A percentile compares a stretch with the other conserved stretches of the same genome.
Evolutionary conservation across 2,888 invertebrate species (phyloP).

Genomic region (Drosophila mettleri): DNA sequence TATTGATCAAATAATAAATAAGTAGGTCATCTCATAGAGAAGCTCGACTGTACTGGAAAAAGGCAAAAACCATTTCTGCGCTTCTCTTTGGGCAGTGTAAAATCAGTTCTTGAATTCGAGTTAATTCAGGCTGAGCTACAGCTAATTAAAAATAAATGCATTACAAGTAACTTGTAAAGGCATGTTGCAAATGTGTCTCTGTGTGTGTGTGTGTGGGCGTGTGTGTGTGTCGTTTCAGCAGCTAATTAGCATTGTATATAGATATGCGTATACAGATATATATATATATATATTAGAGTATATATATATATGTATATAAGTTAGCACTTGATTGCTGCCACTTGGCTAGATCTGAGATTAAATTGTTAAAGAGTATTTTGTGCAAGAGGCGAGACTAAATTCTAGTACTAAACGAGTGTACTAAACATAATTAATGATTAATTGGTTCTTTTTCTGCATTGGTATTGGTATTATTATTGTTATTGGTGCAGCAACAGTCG

Average conservation of each 20-base stretch:
- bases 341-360: conserved; percentile 32
- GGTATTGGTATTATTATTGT: conserved; percentile 2
- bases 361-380: conserved; percentile 26
- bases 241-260: conserved; percentile 71
- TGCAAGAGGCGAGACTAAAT: conserved; percentile 68
- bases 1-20: too few species aligned
- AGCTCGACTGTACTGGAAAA: background rate
- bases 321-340: conserved; percentile 22
- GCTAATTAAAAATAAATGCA: conserved; percentile 23
- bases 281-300: background rate
- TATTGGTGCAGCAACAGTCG: conserved; percentile 50
- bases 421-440: conserved; percentile 39
- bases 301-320: conserved; percentile 6
- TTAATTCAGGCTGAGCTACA: conserved; percentile 28
- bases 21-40: too few species aligned
- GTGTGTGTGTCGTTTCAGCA: conserved; percentile 58
- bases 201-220: conserved; percentile 28
- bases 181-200: conserved; percentile 24
- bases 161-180: conserved; percentile 28
- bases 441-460: background rate
- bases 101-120: conserved; percentile 19
- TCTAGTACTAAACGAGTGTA: conserved; percentile 65
- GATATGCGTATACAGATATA: background rate
- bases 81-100: conserved; percentile 29
- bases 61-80: background rate